Evolutionary conservation across 53 echinoderm and acorn worm genomes (phyloP).

Genomic region (Mesocentrotus franciscanus): DNA sequence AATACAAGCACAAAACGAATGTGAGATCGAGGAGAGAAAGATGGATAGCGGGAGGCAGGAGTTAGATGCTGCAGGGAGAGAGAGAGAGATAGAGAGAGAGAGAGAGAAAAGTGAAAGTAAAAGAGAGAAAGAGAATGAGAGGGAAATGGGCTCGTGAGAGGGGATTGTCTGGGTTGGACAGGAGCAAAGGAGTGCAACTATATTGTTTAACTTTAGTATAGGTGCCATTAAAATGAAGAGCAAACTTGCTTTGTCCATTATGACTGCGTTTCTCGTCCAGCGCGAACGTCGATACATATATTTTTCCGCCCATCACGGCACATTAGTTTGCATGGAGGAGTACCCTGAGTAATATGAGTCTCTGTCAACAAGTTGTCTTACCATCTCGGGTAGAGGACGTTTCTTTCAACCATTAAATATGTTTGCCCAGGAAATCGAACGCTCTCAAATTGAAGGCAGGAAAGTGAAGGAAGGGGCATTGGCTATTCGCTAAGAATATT

Average conservation of each 20-base stretch:
- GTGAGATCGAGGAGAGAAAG: neutral
- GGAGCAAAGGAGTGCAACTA: neutral
- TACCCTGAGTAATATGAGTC: constrained; percentile 31
- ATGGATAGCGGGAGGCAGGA: neutral
- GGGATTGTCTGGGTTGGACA: neutral
- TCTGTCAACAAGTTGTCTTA: constrained; percentile 42
- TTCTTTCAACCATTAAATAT: constrained; percentile 9
- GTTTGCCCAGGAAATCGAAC: constrained; percentile 6
- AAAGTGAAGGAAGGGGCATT: neutral
- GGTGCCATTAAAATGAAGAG: constrained; percentile 14
- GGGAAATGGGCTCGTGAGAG: neutral
- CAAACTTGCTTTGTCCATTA: constrained; percentile 20
- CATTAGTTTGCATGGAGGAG: neutral
- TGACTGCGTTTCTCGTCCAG: neutral
- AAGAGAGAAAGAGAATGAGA: neutral
- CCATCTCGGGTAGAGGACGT: neutral
- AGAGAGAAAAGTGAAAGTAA: no score
- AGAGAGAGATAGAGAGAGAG: neutral
- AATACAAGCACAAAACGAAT: neutral
- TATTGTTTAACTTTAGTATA: neutral
- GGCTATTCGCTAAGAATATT: neutral
- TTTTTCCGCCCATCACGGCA: neutral
- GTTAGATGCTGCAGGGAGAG: neutral
- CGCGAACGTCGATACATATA: constrained; percentile 1
- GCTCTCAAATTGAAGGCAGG: neutral